These are phyloP conservation scores for Sapayoa aenigma DNA, from an alignment of 2,113 vertebrate species.

Conservation along the genomic window DNA sequence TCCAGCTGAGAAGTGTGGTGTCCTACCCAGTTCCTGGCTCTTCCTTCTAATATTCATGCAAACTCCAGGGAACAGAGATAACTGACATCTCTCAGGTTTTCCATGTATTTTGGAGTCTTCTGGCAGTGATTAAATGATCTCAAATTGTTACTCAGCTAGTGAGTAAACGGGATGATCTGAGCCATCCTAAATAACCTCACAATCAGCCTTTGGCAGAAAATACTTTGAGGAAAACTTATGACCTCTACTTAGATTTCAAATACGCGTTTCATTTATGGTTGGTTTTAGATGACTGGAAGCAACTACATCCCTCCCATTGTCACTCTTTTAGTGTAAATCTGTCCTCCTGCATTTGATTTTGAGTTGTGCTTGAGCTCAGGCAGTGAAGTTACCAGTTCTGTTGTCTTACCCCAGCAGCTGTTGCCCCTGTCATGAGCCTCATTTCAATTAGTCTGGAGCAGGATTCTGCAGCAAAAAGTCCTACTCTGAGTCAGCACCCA, in stretches of 20 bases:
- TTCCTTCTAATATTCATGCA: neutral
- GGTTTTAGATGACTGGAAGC: neutral
- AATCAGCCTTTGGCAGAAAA: neutral
- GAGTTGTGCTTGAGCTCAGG: neutral
- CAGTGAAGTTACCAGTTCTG: neutral
- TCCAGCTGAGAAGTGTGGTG: neutral
- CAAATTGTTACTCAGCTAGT: neutral
- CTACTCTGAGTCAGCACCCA: slow-evolving; percentile 41
- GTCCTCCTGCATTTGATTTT: neutral
- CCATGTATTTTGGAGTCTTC: neutral
- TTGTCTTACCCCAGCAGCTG: neutral
- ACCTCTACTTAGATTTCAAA: neutral
- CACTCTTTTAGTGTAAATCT: neutral
- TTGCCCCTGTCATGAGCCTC: neutral
- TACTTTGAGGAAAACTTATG: neutral
- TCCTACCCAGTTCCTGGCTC: neutral
- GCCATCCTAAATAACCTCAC: neutral
- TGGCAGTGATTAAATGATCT: neutral
- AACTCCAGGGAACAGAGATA: neutral
- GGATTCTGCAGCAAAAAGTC: slow-evolving; percentile 14
- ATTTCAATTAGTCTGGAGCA: neutral
- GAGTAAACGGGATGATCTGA: neutral
- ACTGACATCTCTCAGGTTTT: neutral
- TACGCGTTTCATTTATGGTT: neutral
- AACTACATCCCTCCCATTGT: neutral